Evolutionary conservation across 2,113 vertebrate species (phyloP), one percentile per base, ranked within the genome.

Genomic region (Corythoichthys intestinalis): DNA sequence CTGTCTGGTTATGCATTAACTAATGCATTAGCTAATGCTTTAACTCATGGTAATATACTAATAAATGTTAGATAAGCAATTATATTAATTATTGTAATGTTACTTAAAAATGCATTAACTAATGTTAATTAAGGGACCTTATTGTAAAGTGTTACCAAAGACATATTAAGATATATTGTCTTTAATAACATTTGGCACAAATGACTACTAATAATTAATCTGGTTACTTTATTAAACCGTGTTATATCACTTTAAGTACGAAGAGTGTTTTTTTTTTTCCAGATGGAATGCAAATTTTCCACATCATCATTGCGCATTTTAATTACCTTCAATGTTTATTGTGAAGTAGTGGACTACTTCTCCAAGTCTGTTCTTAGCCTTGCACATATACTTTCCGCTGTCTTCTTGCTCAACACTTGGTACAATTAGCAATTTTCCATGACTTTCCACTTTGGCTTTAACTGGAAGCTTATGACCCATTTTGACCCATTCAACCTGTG

Each of bases 341-440:
- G 80, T 89, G 84, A 97, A 99, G 74, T 92, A 85, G 12, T 97
- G 95, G 7, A 73, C 60, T 2, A 46, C 77, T 52, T 85, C 83
- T 67, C 95, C 96, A 49, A 92, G 71, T 34, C 35, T 3, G 79
- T 98, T 99, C 76, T 65, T 92, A 6, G 96, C 96, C 0, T 80
- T 93, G 85, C 97, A 99, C 69, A 89, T 91, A 81, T 99, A 99
- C 0, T 84, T 92, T 41, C 97, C 97, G 28, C 86, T 80, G 71
- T 98, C 96, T 0, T 78, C 86, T 12, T 89, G 82, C 6, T 92
- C 91, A 9, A 94, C 90, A 12, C 82, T 65, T 0, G 93, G 90
- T 15, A 98, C 91, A 72, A 91, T 93, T 82, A 99, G 34, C 2
- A 90, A 63, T 70, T 97, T 98, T 50, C 92, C 93, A 59, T 93